phyloP scores from a whole-genome alignment of 2,888 invertebrate species.

The Luperina nickerlii region DNA sequence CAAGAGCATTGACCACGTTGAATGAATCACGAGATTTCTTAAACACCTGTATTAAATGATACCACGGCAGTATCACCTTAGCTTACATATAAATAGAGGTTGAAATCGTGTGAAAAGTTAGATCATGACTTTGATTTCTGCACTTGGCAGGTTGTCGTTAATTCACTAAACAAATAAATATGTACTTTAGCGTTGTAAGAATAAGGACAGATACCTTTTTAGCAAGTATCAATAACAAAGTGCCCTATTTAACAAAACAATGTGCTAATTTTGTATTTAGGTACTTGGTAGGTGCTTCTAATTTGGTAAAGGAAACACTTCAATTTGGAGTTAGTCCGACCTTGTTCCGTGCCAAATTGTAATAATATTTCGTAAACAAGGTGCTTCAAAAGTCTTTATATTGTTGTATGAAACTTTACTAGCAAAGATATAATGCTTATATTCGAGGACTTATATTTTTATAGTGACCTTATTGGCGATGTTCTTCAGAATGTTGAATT shows the following conservation, averaged over 20 bases:
- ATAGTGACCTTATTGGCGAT: neutral
- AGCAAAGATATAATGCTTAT: neutral
- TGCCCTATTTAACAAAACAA: slow-evolving; percentile 16
- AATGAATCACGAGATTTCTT: slow-evolving; percentile 60
- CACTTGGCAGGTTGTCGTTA: slow-evolving; percentile 19
- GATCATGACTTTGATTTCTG: slow-evolving; percentile 25
- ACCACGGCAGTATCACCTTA: slow-evolving; percentile 35
- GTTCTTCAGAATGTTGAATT: neutral
- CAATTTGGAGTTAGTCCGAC: slow-evolving; percentile 41
- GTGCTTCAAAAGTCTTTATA: slow-evolving; percentile 22
- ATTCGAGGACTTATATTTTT: neutral
- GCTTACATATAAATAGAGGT: neutral
- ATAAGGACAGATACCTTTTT: slow-evolving; percentile 3
- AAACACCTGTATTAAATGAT: slow-evolving; percentile 59
- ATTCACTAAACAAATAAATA: slow-evolving; percentile 38
- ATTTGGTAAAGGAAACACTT: slow-evolving; percentile 50
- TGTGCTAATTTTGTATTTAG: slow-evolving; percentile 20
- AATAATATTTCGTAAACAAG: slow-evolving; percentile 54
- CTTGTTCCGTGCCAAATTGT: slow-evolving; percentile 49
- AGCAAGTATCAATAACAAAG: slow-evolving; percentile 7
- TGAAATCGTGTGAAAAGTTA: slow-evolving; percentile 19
- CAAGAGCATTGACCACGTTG: slow-evolving; percentile 59
- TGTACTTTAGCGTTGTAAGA: slow-evolving; percentile 4
- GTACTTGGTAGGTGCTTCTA: slow-evolving; percentile 17
- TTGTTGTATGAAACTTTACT: slow-evolving; percentile 9